These are phyloP conservation scores for Phrixothrix hirtus DNA, from an alignment of 2,888 invertebrate species.

Conservation along the genomic window DNA sequence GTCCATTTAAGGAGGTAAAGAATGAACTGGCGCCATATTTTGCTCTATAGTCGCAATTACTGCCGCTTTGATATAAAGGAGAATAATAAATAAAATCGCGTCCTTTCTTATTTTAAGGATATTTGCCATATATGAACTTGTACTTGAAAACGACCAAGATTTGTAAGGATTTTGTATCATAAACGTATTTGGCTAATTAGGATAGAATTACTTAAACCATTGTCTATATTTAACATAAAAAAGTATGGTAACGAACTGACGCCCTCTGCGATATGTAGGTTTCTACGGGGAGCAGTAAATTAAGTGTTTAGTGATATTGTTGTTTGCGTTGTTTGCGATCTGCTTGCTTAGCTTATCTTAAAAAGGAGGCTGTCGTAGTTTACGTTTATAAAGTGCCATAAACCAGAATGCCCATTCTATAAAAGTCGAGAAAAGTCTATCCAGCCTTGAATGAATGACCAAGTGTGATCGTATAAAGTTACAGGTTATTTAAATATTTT, in stretches of 20 bases:
- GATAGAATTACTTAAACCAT: constrained; percentile 8
- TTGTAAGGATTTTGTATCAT: constrained; percentile 7
- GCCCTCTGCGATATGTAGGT: constrained; percentile 4
- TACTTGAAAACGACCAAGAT: constrained; percentile 14
- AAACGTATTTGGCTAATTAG: constrained; percentile 15
- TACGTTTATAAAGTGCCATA: constrained; percentile 11
- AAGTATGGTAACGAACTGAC: too few species aligned
- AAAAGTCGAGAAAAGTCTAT: constrained; percentile 7
- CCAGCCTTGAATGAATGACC: constrained; percentile 13
- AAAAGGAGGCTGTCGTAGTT: constrained; percentile 13
- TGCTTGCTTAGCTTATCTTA: constrained; percentile 8
- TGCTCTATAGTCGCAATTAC: constrained; percentile 11
- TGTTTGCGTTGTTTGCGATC: constrained; percentile 6
- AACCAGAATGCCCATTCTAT: constrained; percentile 10
- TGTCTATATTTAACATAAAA: not conserved
- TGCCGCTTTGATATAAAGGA: constrained; percentile 13
- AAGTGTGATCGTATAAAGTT: constrained; percentile 4
- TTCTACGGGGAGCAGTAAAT: constrained; percentile 8
- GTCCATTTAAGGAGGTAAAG: constrained; percentile 27
- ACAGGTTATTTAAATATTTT: not conserved
- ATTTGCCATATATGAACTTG: constrained; percentile 24
- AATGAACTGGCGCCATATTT: constrained; percentile 23
- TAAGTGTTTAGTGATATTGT: not conserved
- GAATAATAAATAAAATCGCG: constrained; percentile 20
- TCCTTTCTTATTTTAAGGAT: constrained; percentile 22